These are phyloP conservation scores for Dromaius novaehollandiae DNA, from an alignment of 2,113 vertebrate genomes.

Conservation along the genomic window DNA sequence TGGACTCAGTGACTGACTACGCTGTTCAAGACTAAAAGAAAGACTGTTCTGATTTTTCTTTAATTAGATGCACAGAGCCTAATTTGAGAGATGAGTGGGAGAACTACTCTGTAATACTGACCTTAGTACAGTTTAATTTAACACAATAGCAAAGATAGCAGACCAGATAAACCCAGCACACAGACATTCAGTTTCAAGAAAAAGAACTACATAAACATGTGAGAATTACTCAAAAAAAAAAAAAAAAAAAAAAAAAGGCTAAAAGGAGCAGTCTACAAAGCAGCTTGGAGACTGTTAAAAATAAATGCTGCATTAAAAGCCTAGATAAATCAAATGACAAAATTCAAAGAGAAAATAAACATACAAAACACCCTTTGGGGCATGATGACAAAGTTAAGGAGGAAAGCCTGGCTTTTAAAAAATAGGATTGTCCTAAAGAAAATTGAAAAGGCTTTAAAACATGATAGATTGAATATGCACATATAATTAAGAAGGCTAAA, in stretches of 20 bases:
- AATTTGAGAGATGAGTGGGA: background rate
- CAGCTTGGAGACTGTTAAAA: background rate
- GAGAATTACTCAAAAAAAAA: background rate
- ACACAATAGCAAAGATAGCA: background rate
- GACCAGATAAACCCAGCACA: background rate
- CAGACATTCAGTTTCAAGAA: background rate
- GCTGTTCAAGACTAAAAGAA: background rate
- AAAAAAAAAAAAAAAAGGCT: background rate
- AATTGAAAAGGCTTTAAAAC: background rate
- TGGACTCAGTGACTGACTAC: background rate
- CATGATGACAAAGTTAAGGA: background rate
- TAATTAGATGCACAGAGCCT: background rate
- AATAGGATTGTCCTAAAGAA: background rate
- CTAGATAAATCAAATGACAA: background rate
- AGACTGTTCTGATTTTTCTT: background rate
- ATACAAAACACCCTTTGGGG: background rate
- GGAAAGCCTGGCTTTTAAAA: background rate
- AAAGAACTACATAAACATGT: background rate
- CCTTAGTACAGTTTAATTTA: background rate
- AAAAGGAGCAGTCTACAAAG: background rate
- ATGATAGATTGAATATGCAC: background rate
- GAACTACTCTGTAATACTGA: background rate
- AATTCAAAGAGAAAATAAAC: background rate
- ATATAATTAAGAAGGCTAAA: background rate
- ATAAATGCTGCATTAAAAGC: background rate